Evolutionary conservation across 2,888 invertebrate species (phyloP), one percentile per base, ranked within the genome.

Genomic region (Gandaritis pyraliata): DNA sequence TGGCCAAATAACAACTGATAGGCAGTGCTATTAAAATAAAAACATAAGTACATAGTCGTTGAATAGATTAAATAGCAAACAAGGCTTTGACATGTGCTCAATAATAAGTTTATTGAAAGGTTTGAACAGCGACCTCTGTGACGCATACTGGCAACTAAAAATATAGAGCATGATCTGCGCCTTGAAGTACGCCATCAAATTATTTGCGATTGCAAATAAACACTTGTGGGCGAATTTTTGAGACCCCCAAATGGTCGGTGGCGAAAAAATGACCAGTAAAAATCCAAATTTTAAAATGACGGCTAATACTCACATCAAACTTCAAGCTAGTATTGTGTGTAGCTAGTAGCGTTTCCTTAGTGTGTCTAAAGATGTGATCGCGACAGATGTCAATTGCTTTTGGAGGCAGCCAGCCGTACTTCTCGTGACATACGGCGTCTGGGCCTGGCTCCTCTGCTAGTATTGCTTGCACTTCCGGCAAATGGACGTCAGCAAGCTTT

Each of bases 401-500:
- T 7, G 91, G 87, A 0, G 96, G 95, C 60, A 97, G 86, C 97
- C 97, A 97, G 16, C 97, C 97, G 60, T 94, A 94, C 81, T 94
- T 94, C 72, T 94, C 94, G 77, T 97, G 95, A 76, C 95, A 97
- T 41, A 93, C 90, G 60, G 93, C 91, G 1, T 93, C 93, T 4
- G 94, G 92, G 0, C 95, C 95, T 12, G 96, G 92, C 71, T 95
- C 94, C 18, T 92, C 90, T 0, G 93, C 89, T 13, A 97, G 72
- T 93, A 97, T 94, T 71, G 94, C 94, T 82, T 97, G 95, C 38
- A 98, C 95, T 86, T 97, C 97, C 0, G 95, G 94, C 18, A 97
- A 87, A 15, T 95, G 90, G 45, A 98, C 93, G 84, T 98, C 97
- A 76, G 96, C 96, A 77, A 95, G 96, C 95, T 96, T 18, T 15